Conservation (phyloP, 2,113 vertebrate genomes). For the Pseudonaja textilis region DNA sequence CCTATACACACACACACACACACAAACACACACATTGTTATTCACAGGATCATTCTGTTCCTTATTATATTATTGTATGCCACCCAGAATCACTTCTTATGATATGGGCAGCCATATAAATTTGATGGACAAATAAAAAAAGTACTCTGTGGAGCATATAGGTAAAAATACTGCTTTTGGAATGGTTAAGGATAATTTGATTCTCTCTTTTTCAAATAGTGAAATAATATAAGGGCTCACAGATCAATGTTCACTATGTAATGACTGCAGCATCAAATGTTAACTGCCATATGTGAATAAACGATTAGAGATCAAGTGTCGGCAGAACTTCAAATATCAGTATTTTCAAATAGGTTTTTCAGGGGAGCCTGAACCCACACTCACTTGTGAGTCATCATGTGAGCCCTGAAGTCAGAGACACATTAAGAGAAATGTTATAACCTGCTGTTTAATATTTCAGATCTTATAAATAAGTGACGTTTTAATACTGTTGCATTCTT, state of each 20-base stretch:
- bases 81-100: background rate
- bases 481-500: background rate
- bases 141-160: background rate
- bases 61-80: background rate
- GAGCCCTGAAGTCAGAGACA: background rate
- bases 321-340: background rate
- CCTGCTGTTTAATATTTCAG: background rate
- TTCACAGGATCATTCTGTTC: background rate
- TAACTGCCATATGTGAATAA: background rate
- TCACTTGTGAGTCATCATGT: background rate
- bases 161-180: background rate
- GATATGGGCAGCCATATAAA: background rate
- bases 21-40: background rate
- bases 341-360: background rate
- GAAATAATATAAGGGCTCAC: background rate
- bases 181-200: background rate
- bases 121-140: background rate
- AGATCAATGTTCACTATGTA: background rate
- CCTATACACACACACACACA: no score
- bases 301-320: background rate
- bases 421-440: background rate
- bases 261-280: background rate
- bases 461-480: background rate
- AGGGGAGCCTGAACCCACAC: background rate
- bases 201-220: background rate